phyloP scores from a whole-genome alignment of 2,797 vertebrate genomes.

The Epinephelus awoara region DNA sequence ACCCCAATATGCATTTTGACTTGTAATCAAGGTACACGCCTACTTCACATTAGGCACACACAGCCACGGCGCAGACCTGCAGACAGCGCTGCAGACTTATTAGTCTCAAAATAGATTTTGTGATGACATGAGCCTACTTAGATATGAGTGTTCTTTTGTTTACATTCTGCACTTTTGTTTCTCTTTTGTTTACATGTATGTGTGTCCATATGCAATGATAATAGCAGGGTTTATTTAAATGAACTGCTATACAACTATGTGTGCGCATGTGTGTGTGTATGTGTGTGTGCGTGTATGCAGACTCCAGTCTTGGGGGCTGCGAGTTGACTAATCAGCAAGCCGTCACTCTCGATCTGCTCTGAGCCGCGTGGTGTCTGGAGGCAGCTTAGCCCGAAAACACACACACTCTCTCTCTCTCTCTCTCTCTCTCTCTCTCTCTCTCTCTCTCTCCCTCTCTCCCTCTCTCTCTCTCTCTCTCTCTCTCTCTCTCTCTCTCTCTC shows the following conservation, averaged over 20 bases:
- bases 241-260: conserved; percentile 27
- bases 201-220: conserved; percentile 22
- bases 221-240: conserved; percentile 55
- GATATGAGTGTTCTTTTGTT: conserved; percentile 30
- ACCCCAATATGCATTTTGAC: background rate
- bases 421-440: conserved; percentile 30
- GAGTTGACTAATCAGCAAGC: conserved; percentile 89
- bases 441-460: conserved; percentile 35
- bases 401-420: conserved; percentile 31
- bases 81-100: background rate
- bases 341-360: conserved; percentile 88
- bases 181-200: conserved; percentile 49
- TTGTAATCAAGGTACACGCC: background rate
- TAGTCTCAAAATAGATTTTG: conserved; percentile 1
- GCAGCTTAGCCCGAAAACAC: conserved; percentile 69
- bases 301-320: conserved; percentile 79
- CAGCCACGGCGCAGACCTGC: background rate
- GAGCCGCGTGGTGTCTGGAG: conserved; percentile 83
- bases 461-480: conserved; percentile 17
- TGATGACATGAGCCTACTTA: conserved; percentile 24
- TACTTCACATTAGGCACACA: background rate
- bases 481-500: conserved; percentile 23
- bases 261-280: conserved; percentile 3
- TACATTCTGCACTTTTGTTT: conserved; percentile 37
- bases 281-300: conserved; percentile 19